phyloP scores from a whole-genome alignment of 1,140 invertebrate genomes.

The Bursaphelenchus mucronatus region DNA sequence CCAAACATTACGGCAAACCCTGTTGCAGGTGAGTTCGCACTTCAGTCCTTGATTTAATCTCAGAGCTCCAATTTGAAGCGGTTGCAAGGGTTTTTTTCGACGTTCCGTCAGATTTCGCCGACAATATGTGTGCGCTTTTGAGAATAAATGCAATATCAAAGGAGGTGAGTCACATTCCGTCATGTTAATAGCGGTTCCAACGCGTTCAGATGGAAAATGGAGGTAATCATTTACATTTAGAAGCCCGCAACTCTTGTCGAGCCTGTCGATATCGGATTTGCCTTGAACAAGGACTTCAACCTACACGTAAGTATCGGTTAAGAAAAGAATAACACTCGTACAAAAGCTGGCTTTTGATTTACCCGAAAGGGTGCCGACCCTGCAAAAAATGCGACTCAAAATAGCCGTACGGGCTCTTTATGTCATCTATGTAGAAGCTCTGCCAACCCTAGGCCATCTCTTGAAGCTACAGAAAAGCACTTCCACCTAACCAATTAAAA shows the following conservation, averaged over 20 bases:
- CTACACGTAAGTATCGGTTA: too few relatives aligned
- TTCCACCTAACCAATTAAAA: not conserved
- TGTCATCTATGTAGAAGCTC: too few relatives aligned
- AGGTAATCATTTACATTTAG: too few relatives aligned
- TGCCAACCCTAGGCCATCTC: too few relatives aligned
- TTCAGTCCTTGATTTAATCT: not conserved
- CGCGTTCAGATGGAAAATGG: too few relatives aligned
- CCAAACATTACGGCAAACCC: not conserved
- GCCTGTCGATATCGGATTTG: conserved; percentile 18
- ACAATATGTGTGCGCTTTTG: conserved; percentile 30
- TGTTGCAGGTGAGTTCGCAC: conserved; percentile 1
- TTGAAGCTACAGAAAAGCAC: too few relatives aligned
- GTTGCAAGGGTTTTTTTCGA: conserved; percentile 28
- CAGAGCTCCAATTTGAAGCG: not conserved
- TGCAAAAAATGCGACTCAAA: too few relatives aligned
- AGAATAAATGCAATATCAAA: conserved; percentile 28
- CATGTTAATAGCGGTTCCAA: too few relatives aligned
- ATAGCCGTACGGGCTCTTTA: too few relatives aligned
- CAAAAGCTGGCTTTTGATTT: not conserved
- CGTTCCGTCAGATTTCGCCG: conserved; percentile 30
- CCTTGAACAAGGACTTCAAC: conserved; percentile 13
- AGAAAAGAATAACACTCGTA: too few relatives aligned
- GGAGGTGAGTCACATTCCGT: not conserved
- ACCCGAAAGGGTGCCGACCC: too few relatives aligned
- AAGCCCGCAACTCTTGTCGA: not conserved